phyloP scores from a whole-genome alignment of 2,888 invertebrate genomes.

The Conops quadrifasciatus region DNA sequence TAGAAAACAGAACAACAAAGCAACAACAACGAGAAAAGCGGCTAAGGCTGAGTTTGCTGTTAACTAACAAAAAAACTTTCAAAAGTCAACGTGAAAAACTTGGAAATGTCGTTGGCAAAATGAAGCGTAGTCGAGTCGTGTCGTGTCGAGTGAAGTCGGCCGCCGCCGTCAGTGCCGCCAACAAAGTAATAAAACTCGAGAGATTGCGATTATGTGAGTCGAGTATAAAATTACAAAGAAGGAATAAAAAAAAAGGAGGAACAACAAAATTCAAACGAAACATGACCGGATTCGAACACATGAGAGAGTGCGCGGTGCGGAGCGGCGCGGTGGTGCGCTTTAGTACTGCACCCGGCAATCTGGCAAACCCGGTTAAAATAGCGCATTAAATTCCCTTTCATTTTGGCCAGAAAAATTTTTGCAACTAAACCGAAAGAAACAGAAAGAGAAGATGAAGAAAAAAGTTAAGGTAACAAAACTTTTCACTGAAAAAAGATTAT shows the following conservation, averaged over 20 bases:
- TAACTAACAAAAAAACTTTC: too few species aligned
- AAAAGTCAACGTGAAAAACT: background rate
- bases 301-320: background rate
- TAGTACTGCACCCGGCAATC: too few species aligned
- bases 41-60: too few species aligned
- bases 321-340: too few species aligned
- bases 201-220: constrained; percentile 29
- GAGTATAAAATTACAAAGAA: background rate
- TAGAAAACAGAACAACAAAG: too few species aligned
- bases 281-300: background rate
- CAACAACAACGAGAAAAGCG: too few species aligned
- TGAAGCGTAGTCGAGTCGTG: too few species aligned
- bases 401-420: background rate
- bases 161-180: background rate
- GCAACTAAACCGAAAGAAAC: too few species aligned
- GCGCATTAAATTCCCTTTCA: background rate
- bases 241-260: background rate
- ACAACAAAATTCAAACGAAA: background rate
- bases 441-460: too few species aligned
- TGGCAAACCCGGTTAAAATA: background rate
- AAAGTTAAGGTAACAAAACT: too few species aligned
- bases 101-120: background rate
- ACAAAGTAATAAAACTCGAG: constrained; percentile 25
- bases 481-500: too few species aligned
- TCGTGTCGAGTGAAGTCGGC: background rate